Conservation (phyloP, 2,113 vertebrate genomes). For the Colaptes auratus region DNA sequence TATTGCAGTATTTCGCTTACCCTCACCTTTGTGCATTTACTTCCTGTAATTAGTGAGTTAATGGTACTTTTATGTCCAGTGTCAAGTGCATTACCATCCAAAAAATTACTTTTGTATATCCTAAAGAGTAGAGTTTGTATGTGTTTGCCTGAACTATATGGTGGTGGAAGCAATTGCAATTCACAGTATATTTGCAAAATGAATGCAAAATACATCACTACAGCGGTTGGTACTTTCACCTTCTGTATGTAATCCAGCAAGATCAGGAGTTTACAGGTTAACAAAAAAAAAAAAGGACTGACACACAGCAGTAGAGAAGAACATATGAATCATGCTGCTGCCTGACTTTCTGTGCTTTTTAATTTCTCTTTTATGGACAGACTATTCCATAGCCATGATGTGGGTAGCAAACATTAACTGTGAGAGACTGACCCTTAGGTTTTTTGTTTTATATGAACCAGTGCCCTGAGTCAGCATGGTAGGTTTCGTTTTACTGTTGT, state of each 20-base stretch:
- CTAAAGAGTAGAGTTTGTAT: not conserved
- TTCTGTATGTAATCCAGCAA: not conserved
- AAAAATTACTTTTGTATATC: not conserved
- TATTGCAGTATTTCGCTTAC: not conserved
- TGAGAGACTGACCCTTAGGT: not conserved
- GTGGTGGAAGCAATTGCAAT: not conserved
- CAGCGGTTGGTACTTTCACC: not conserved
- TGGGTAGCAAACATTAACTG: not conserved
- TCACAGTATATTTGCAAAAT: not conserved
- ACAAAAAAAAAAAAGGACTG: not conserved
- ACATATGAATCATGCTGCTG: not conserved
- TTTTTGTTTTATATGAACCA: not conserved
- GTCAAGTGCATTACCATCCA: not conserved
- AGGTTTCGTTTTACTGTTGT: not conserved
- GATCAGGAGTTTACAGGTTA: not conserved
- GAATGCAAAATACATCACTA: not conserved
- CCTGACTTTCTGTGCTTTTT: not conserved
- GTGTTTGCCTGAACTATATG: not conserved
- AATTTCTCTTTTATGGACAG: not conserved
- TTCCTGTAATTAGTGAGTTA: not conserved
- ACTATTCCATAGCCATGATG: not conserved
- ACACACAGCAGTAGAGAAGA: not conserved
- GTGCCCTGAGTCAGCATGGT: not conserved
- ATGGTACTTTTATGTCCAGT: not conserved
- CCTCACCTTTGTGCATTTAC: fast-evolving